A percentile compares a stretch with the other conserved stretches of the same genome.
phyloP scores from a whole-genome alignment of 1,140 invertebrate species.

The Camponotus pennsylvanicus region DNA sequence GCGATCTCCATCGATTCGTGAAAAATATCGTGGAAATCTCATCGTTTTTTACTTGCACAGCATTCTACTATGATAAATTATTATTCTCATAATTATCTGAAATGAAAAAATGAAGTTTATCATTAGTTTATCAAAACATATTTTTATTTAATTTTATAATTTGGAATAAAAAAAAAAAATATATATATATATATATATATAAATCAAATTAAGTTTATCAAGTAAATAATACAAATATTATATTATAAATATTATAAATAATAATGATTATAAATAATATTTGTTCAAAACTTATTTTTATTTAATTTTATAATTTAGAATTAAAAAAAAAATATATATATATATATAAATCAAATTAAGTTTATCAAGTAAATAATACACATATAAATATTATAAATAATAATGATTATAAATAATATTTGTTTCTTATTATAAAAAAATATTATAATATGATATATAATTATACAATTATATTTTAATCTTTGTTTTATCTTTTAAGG shows the following conservation, averaged over 20 bases:
- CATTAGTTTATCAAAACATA: not conserved
- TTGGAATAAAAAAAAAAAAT: too few species aligned
- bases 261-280: not conserved
- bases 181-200: too few species aligned
- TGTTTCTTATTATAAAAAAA: not conserved
- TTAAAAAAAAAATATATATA: too few species aligned
- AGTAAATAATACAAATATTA: too few species aligned
- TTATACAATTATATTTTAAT: constrained; percentile 66
- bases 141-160: not conserved
- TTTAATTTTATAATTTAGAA: not conserved
- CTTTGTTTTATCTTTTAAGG: constrained; percentile 78
- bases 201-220: too few species aligned
- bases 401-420: not conserved
- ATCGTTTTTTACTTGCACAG: not conserved
- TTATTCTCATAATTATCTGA: not conserved
- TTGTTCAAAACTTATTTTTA: not conserved
- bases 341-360: too few species aligned
- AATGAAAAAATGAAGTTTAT: not conserved
- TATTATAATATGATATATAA: constrained; percentile 26
- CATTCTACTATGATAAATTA: not conserved
- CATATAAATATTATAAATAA: too few species aligned
- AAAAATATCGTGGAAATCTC: not conserved
- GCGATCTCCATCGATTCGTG: not conserved
- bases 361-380: too few species aligned
- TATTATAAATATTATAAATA: too few species aligned